A percentile compares a stretch with the other conserved stretches of the same genome.
phyloP scores from a whole-genome alignment of 2,797 vertebrate genomes.

The Microctenopoma steveboyesi region DNA sequence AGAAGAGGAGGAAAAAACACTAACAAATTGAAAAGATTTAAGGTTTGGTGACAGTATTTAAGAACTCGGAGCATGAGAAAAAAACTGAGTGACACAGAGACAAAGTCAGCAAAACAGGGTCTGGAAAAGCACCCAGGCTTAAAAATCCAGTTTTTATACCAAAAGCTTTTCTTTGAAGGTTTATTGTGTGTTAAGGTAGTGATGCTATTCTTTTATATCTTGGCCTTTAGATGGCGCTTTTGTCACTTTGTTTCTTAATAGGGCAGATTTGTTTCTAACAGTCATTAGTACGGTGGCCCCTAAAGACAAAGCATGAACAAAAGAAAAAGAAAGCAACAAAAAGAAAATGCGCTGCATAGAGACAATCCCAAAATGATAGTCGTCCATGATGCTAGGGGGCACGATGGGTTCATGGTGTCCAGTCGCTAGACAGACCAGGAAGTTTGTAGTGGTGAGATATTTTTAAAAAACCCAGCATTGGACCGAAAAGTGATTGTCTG shows the following conservation, averaged over 20 bases:
- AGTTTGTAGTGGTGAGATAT: too few relatives aligned
- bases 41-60: not conserved
- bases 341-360: too few relatives aligned
- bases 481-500: too few relatives aligned
- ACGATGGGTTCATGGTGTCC: too few relatives aligned
- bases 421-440: too few relatives aligned
- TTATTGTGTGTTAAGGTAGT: conserved; percentile 14
- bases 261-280: conserved; percentile 30
- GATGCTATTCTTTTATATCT: conserved; percentile 62
- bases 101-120: not conserved
- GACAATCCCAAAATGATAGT: too few relatives aligned
- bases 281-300: not conserved
- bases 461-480: too few relatives aligned
- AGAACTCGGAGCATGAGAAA: conserved; percentile 13
- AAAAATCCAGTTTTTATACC: conserved; percentile 41
- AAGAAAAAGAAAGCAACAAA: too few relatives aligned
- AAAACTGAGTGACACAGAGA: not conserved
- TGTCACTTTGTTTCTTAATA: conserved; percentile 45
- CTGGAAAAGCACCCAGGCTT: not conserved
- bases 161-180: conserved; percentile 15
- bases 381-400: too few relatives aligned
- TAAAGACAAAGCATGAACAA: too few relatives aligned
- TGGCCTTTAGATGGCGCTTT: conserved; percentile 62
- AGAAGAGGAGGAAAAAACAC: conserved; percentile 6
- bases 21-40: not conserved